Conservation (phyloP, 2,888 invertebrate genomes). For the Nomada ferruginata region DNA sequence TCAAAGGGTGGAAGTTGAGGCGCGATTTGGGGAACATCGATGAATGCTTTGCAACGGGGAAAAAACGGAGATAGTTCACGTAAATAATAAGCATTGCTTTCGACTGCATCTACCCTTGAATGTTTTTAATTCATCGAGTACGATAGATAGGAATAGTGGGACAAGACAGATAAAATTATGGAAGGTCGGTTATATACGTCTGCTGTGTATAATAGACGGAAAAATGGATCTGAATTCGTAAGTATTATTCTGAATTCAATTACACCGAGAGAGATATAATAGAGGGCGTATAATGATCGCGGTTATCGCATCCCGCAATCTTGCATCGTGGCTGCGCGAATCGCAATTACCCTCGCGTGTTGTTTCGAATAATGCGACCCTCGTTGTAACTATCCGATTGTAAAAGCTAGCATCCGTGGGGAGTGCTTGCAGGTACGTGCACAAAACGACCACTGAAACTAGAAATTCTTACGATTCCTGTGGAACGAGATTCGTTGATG, state of each 20-base stretch:
- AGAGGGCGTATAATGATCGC: slow-evolving; percentile 57
- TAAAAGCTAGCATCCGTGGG: background rate
- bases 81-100: background rate
- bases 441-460: background rate
- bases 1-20: background rate
- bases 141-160: background rate
- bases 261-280: slow-evolving; percentile 58
- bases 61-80: too few relatives aligned
- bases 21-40: background rate
- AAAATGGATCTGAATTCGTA: slow-evolving; percentile 28
- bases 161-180: too few relatives aligned
- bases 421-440: slow-evolving; percentile 7
- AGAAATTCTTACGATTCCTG: slow-evolving; percentile 24
- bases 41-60: background rate
- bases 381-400: slow-evolving; percentile 33
- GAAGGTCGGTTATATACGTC: too few relatives aligned
- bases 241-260: slow-evolving; percentile 63
- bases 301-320: slow-evolving; percentile 59
- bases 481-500: background rate
- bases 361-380: slow-evolving; percentile 37
- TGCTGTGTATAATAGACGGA: background rate
- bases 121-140: background rate
- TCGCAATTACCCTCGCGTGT: slow-evolving; percentile 59
- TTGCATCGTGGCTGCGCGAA: slow-evolving; percentile 45
- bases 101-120: background rate